A percentile compares a stretch with the other conserved stretches of the same genome.
Evolutionary conservation across 2,888 invertebrate species (phyloP).

Genomic region (Venustoraphidia nigricollis): DNA sequence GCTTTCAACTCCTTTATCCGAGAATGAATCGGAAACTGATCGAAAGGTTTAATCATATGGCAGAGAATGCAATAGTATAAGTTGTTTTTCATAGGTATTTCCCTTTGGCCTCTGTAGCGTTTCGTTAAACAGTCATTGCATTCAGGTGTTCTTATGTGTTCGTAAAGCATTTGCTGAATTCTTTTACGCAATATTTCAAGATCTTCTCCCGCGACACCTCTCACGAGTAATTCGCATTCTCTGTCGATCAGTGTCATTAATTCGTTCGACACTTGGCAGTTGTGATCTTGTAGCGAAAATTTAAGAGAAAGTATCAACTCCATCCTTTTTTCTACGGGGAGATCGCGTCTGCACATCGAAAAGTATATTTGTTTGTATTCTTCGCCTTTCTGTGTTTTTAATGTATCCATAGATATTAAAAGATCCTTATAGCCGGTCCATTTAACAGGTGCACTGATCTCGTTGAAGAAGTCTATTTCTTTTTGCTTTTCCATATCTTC

Average conservation of each 20-base stretch:
- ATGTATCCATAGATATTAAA: conserved; percentile 62
- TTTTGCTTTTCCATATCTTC: conserved; percentile 42
- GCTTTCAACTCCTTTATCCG: conserved; percentile 41
- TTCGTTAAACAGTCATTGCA: conserved; percentile 40
- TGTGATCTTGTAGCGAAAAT: conserved; percentile 43
- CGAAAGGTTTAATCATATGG: conserved; percentile 44
- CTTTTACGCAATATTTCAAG: conserved; percentile 50
- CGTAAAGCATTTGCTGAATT: conserved; percentile 37
- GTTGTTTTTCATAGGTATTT: conserved; percentile 23
- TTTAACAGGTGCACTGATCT: conserved; percentile 53
- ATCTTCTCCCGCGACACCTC: conserved; percentile 40
- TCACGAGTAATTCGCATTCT: conserved; percentile 51
- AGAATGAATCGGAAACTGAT: conserved; percentile 43
- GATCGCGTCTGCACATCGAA: conserved; percentile 40
- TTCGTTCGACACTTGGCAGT: conserved; percentile 38
- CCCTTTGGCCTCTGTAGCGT: conserved; percentile 26
- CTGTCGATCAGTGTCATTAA: conserved; percentile 50
- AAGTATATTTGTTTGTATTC: conserved; percentile 59
- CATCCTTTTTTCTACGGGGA: conserved; percentile 47
- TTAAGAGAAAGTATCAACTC: conserved; percentile 55
- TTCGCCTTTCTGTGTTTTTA: conserved; percentile 63
- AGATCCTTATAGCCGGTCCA: conserved; percentile 55
- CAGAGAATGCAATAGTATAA: conserved; percentile 42
- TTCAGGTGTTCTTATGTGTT: conserved; percentile 40
- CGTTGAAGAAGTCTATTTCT: conserved; percentile 45